phyloP scores from a whole-genome alignment of 1,140 invertebrate species.

The Pseudoatta argentina region DNA sequence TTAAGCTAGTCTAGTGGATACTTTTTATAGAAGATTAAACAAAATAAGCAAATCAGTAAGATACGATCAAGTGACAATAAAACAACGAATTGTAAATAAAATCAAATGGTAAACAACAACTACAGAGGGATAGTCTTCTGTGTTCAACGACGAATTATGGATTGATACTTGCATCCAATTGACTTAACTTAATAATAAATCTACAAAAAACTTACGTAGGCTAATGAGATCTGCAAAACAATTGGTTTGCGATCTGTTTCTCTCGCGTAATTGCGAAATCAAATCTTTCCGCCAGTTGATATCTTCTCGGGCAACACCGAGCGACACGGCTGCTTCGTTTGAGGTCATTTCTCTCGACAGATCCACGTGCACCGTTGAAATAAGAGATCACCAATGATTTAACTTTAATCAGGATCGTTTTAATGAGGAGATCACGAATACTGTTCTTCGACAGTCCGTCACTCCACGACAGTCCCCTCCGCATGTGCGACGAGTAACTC shows the following conservation, averaged over 20 bases:
- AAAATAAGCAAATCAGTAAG: neutral
- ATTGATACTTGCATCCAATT: neutral
- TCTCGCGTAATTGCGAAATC: conserved; percentile 87
- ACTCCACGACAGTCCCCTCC: conserved; percentile 7
- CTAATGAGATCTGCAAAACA: conserved; percentile 89
- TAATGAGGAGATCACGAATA: conserved; percentile 40
- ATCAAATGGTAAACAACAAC: neutral
- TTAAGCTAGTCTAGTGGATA: neutral
- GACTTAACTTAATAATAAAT: neutral
- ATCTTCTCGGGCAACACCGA: conserved; percentile 76
- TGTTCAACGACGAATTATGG: neutral
- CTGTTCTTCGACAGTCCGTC: conserved; percentile 42
- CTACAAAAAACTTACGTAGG: conserved; percentile 86
- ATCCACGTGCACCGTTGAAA: neutral
- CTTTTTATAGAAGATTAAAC: neutral
- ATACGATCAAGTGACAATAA: neutral
- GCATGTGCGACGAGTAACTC: conserved; percentile 7
- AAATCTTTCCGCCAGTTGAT: conserved; percentile 88
- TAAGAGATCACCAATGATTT: conserved; percentile 40
- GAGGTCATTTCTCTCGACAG: conserved; percentile 75
- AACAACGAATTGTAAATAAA: neutral
- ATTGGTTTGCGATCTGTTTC: conserved; percentile 87
- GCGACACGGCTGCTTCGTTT: conserved; percentile 70
- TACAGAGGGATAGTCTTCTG: neutral
- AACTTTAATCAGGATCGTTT: conserved; percentile 64